Evolutionary conservation across 2,888 invertebrate genomes (phyloP), one percentile per base, ranked within the genome.

Genomic region (Drosophila acutilabella): DNA sequence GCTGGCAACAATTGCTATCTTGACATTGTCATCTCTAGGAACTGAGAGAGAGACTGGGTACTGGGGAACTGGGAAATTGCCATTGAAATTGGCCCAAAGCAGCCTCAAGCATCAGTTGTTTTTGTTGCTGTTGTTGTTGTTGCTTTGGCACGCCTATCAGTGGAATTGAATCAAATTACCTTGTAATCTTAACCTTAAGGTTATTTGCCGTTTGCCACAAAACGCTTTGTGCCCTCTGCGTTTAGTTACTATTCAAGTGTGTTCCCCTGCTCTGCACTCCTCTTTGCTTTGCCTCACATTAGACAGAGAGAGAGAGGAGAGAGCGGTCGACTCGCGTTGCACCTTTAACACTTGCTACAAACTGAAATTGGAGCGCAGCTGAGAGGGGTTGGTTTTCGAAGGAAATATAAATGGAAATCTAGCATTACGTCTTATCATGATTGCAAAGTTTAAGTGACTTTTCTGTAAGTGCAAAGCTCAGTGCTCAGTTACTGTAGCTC

Each of bases 141-240:
- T 75, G 75, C 71, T 68, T 83, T 86, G 87, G 84, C 87, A 83
- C 81, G 84, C 81, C 88, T 92, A 92, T 92, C 92, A 89, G 74
- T 88, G 90, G 88, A 92, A 92, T 92, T 92, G 92, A 92, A 92
- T 92, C 92, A 92, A 92, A 92, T 92, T 92, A 91, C 92, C 91
- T 91, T 92, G 89, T 90, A 90, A 92, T 92, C 92, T 91, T 89
- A 91, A 90, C 92, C 91, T 91, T 91, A 89, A 91, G 90, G 91
- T 90, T 90, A 89, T 91, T 91, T 91, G 90, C 83, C 81, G 58
- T 72, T 77, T 74, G 73, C 77, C 81, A 65, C 88, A 84, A 86
- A 88, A 78, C 76, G 77, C 73, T 78, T 88, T 88, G 78, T 83
- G 76, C 70, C 68, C 72, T 56, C 54, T 74, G 82, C 80, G 79